Base-by-base conservation (phyloP, 2,888 invertebrate genomes). In the Idaea aversata region DNA sequence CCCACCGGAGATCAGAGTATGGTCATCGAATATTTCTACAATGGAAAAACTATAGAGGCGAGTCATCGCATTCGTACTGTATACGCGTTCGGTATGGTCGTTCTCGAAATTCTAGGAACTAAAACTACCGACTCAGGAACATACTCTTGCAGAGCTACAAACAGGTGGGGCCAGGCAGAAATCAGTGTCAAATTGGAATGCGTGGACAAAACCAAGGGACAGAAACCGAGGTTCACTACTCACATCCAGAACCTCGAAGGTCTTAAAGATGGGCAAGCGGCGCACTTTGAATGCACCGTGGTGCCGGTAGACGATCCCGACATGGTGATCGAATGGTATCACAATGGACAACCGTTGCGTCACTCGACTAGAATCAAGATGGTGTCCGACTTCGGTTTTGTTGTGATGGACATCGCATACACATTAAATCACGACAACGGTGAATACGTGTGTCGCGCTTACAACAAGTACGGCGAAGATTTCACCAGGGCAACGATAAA, bases 41-140 rank as follows among this genome's bases (percentile, higher is more conserved):
- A 99, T 86, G 98, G 97, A 38, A 96, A 98, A 85, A 93, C 96
- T 1, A 93, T 98, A 69, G 97, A 97, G 84, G 97, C 97, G 59
- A 97, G 97, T 87, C 98, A 98, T 84, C 95, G 99, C 71, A 96
- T 96, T 69, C 94, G 98, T 82, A 99, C 99, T 13, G 98, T 98
- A 15, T 97, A 99, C 84, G 99, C 99, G 15, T 99, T 99, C 85
- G 99, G 99, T 65, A 98, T 98, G 96, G 98, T 99, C 34, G 98
- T 99, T 60, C 94, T 99, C 59, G 99, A 99, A 93, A 97, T 99
- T 75, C 94, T 98, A 25, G 99, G 99, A 70, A 98, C 98, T 0
- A 98, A 98, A 84, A 97, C 97, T 67, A 96, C 97, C 84, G 99
- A 99, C 87, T 96, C 97, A 35, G 99, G 99, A 59, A 95, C 95